Percentiles rank a stretch among this genome's conserved stretches.
These are phyloP conservation scores for Epistrophe eligans DNA, from an alignment of 2,888 invertebrate genomes.

Conservation along the genomic window DNA sequence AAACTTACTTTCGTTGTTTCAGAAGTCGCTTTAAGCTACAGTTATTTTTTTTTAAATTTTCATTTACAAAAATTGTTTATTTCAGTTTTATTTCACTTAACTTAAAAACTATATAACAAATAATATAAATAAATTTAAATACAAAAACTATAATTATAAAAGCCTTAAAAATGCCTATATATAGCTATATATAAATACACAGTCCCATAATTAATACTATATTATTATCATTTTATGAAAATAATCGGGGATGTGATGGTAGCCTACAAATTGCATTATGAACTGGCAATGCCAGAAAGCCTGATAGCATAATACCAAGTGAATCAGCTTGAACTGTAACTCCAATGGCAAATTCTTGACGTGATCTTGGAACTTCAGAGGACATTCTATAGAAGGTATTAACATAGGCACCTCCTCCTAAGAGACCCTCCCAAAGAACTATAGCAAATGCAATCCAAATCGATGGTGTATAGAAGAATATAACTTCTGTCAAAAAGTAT, in stretches of 20 bases:
- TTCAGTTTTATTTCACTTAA: slow-evolving; percentile 1
- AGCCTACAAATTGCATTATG: slow-evolving; percentile 90
- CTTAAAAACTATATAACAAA: slow-evolving; percentile 29
- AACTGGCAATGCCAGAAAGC: slow-evolving; percentile 88
- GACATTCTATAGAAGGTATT: slow-evolving; percentile 92
- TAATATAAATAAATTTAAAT: slow-evolving; percentile 18
- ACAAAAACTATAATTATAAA: neutral
- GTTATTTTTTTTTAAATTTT: too few species aligned
- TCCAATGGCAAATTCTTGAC: slow-evolving; percentile 88
- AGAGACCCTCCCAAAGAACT: slow-evolving; percentile 89
- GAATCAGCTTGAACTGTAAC: slow-evolving; percentile 91
- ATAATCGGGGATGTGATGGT: slow-evolving; percentile 80
- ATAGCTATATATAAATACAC: neutral
- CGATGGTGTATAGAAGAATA: slow-evolving; percentile 87
- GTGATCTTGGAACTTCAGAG: slow-evolving; percentile 85
- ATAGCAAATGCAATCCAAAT: slow-evolving; percentile 88
- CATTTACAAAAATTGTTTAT: neutral
- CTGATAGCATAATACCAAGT: slow-evolving; percentile 90
- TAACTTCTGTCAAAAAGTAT: slow-evolving; percentile 87
- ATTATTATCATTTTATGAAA: neutral
- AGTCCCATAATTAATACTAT: neutral
- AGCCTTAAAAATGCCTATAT: slow-evolving; percentile 22
- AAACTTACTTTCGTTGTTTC: too few species aligned
- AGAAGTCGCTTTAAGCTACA: too few species aligned
- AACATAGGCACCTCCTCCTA: slow-evolving; percentile 92